Evolutionary conservation across 1,140 invertebrate species (phyloP).

Genomic region (Tetramorium parvispinum): DNA sequence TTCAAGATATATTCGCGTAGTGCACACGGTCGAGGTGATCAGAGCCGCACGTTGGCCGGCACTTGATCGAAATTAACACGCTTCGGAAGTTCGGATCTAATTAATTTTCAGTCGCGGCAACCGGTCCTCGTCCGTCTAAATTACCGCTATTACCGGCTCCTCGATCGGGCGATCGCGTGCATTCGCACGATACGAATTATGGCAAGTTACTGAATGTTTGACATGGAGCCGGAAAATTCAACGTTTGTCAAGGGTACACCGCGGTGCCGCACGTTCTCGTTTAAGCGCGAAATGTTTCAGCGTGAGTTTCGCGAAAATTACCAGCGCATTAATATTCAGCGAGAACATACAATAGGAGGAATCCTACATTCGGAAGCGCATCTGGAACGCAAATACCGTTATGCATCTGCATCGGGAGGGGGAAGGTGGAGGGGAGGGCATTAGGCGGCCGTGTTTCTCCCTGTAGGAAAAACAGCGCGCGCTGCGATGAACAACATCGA

Average conservation of each 20-base stretch:
- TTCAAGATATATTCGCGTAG: conserved; percentile 47
- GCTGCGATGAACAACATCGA: conserved; percentile 33
- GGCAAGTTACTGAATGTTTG: conserved; percentile 27
- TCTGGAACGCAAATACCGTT: conserved; percentile 44
- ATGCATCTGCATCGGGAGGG: not conserved
- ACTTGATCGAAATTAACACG: conserved; percentile 39
- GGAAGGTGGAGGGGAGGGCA: not conserved
- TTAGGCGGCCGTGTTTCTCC: not conserved
- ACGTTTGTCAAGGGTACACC: conserved; percentile 6
- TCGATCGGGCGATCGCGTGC: not conserved
- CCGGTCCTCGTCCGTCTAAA: not conserved
- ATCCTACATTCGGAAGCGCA: not conserved
- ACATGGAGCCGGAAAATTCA: conserved; percentile 20
- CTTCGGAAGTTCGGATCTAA: conserved; percentile 4
- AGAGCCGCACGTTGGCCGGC: not conserved
- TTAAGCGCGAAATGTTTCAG: not conserved
- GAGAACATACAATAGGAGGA: conserved; percentile 22
- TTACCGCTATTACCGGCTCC: not conserved
- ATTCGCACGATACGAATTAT: not conserved
- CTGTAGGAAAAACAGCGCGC: conserved; percentile 13
- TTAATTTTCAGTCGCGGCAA: conserved; percentile 13
- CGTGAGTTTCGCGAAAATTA: conserved; percentile 22
- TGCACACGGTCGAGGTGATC: not conserved
- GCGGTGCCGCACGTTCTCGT: not conserved
- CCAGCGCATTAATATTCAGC: conserved; percentile 39